phyloP scores from a whole-genome alignment of 1,140 invertebrate species.

The Hestina assimilis region DNA sequence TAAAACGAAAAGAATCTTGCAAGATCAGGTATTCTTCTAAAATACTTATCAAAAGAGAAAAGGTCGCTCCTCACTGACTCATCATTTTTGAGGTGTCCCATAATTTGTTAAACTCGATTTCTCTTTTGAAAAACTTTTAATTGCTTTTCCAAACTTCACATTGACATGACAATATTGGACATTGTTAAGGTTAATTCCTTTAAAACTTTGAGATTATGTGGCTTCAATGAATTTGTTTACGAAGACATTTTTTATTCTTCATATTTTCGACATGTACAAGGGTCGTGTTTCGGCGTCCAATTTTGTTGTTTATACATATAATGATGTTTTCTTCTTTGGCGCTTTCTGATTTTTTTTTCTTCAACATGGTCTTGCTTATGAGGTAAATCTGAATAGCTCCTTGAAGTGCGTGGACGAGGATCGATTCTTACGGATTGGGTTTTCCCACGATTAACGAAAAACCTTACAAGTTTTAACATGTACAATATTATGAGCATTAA shows the following conservation, averaged over 20 bases:
- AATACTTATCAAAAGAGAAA: conserved; percentile 22
- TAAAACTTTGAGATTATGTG: conserved; percentile 6
- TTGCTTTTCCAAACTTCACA: conserved; percentile 26
- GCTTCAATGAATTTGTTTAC: not conserved
- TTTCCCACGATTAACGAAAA: not conserved
- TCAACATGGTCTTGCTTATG: not conserved
- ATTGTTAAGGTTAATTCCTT: conserved; percentile 18
- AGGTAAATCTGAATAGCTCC: not conserved
- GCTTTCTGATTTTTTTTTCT: conserved; percentile 7
- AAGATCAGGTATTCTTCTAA: conserved; percentile 27
- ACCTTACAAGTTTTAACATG: conserved; percentile 8
- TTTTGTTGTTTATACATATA: not conserved
- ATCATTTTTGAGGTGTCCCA: conserved; percentile 20
- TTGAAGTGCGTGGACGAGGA: not conserved
- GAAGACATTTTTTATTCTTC: conserved; percentile 3
- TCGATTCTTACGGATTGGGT: not conserved
- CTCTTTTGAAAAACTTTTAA: conserved; percentile 23
- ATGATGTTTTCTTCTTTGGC: conserved; percentile 12
- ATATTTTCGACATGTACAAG: not conserved
- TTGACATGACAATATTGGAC: conserved; percentile 22
- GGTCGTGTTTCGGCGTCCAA: conserved; percentile 5
- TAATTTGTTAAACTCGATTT: conserved; percentile 26
- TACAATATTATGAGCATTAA: conserved; percentile 5
- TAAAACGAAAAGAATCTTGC: conserved; percentile 26
- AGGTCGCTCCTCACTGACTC: conserved; percentile 17